A percentile compares a stretch with the other conserved stretches of the same genome.
Conservation (phyloP, 1,140 invertebrate genomes). For the Drosophila bocki region DNA sequence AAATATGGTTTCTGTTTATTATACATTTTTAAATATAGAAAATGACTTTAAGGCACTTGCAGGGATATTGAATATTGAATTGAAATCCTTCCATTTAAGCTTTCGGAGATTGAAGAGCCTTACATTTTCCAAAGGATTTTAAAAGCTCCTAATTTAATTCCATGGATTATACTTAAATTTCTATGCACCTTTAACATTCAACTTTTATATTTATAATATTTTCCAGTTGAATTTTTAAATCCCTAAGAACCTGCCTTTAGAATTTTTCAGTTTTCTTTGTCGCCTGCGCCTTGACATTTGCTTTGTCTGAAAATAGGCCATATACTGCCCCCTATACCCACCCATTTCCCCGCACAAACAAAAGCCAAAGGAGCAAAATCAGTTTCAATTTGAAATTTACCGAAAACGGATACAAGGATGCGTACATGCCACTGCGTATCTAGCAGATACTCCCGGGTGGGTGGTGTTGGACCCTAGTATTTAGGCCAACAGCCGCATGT, state of each 20-base stretch:
- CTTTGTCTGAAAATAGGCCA: slow-evolving; percentile 45
- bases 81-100: not conserved
- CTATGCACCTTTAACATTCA: not conserved
- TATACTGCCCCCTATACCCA: not conserved
- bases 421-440: slow-evolving; percentile 27
- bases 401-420: slow-evolving; percentile 67
- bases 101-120: not conserved
- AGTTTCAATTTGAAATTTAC: slow-evolving; percentile 77
- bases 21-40: not conserved
- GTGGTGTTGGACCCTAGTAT: slow-evolving; percentile 12
- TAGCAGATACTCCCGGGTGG: slow-evolving; percentile 15
- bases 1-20: slow-evolving; percentile 4
- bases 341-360: slow-evolving; percentile 19
- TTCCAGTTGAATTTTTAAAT: not conserved
- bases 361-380: slow-evolving; percentile 66
- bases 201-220: not conserved
- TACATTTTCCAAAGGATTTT: not conserved
- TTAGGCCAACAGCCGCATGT: slow-evolving; percentile 38
- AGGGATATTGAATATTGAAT: not conserved
- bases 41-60: not conserved
- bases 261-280: slow-evolving; percentile 39
- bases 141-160: not conserved
- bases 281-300: slow-evolving; percentile 46
- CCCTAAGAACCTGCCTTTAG: not conserved
- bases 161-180: not conserved